Conservation (phyloP, 1,140 invertebrate species). For the Drosophila pandora region DNA sequence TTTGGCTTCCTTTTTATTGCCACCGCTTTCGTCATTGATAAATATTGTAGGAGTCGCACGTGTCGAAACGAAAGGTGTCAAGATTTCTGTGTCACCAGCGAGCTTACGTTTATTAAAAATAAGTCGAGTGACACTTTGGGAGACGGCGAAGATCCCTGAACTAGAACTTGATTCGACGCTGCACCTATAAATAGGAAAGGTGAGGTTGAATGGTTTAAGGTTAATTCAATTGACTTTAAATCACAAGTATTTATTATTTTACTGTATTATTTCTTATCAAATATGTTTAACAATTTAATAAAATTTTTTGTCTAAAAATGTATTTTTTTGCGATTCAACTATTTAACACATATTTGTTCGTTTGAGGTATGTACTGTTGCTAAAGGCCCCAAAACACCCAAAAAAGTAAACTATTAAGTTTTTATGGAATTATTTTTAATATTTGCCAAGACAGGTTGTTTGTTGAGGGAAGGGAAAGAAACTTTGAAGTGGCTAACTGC, state of each 20-base stretch:
- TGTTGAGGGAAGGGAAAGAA: constrained; percentile 27
- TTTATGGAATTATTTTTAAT: constrained; percentile 68
- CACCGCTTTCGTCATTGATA: constrained; percentile 41
- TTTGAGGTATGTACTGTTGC: constrained; percentile 3
- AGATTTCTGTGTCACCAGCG: constrained; percentile 20
- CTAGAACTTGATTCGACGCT: background rate
- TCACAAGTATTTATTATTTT: background rate
- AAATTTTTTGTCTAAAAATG: no score
- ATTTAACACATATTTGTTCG: constrained; percentile 6
- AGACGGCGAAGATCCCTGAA: constrained; percentile 1
- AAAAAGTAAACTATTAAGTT: constrained; percentile 40
- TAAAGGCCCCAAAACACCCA: background rate
- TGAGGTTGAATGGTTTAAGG: background rate
- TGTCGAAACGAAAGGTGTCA: constrained; percentile 41
- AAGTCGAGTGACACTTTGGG: constrained; percentile 18
- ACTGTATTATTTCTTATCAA: no score
- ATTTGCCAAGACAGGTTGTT: constrained; percentile 42
- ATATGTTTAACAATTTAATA: no score
- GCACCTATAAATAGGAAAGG: constrained; percentile 6
- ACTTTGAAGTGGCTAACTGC: constrained; percentile 61
- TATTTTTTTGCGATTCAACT: no score
- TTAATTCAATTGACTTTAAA: background rate
- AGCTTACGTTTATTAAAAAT: constrained; percentile 37
- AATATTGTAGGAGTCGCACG: constrained; percentile 41
- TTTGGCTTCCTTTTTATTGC: constrained; percentile 8